phyloP scores from a whole-genome alignment of 2,888 invertebrate species.

The Drosophila monieri region DNA sequence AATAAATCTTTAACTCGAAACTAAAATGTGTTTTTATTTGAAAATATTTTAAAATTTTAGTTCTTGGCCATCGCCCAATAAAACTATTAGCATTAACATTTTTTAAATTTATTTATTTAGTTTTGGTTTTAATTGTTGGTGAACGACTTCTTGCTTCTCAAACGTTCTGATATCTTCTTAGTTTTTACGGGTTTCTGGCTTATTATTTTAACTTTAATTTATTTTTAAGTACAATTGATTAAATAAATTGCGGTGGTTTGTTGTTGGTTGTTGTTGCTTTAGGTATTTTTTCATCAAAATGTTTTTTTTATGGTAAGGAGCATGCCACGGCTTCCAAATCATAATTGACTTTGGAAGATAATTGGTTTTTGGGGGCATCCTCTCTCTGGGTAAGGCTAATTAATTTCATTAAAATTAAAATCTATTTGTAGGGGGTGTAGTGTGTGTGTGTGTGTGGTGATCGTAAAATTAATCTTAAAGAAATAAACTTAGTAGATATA shows the following conservation, averaged over 20 bases:
- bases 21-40: neutral
- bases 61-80: neutral
- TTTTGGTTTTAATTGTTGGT: constrained; percentile 40
- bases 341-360: constrained; percentile 47
- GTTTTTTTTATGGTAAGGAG: neutral
- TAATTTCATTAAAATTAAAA: constrained; percentile 47
- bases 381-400: constrained; percentile 45
- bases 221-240: constrained; percentile 64
- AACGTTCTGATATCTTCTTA: constrained; percentile 34
- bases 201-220: constrained; percentile 15
- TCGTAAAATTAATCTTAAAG: constrained; percentile 46
- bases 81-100: neutral
- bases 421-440: constrained; percentile 48
- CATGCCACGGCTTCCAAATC: constrained; percentile 16
- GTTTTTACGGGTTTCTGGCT: constrained; percentile 13
- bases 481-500: constrained; percentile 53
- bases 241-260: constrained; percentile 71
- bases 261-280: constrained; percentile 50
- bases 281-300: constrained; percentile 36
- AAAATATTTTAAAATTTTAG: neutral
- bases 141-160: constrained; percentile 14
- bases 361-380: constrained; percentile 52
- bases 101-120: constrained; percentile 34
- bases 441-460: constrained; percentile 10
- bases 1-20: constrained; percentile 28